phyloP scores from a whole-genome alignment of 2,888 invertebrate genomes.

The Nineta flava region DNA sequence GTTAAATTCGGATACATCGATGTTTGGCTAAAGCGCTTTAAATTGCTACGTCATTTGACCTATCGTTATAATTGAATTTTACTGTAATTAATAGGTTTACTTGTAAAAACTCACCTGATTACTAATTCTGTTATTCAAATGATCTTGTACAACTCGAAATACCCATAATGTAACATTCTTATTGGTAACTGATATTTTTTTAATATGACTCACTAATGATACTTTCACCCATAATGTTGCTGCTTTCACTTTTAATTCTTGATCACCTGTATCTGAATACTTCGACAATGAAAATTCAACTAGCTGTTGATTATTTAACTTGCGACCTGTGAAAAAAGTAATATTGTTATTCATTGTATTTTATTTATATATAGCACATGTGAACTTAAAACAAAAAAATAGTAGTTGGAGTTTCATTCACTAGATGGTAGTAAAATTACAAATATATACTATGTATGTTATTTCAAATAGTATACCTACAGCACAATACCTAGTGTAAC shows the following conservation, averaged over 20 bases:
- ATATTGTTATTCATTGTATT: background rate
- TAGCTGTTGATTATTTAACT: slow-evolving; percentile 69
- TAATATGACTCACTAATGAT: slow-evolving; percentile 23
- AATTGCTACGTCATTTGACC: no score
- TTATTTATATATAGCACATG: background rate
- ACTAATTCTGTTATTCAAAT: slow-evolving; percentile 37
- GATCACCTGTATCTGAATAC: slow-evolving; percentile 30
- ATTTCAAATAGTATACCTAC: no score
- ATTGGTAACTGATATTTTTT: slow-evolving; percentile 21
- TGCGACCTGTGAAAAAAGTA: slow-evolving; percentile 45
- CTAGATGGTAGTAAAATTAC: no score
- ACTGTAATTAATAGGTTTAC: no score
- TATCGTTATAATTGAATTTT: no score
- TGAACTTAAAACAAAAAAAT: no score
- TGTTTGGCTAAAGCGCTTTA: no score
- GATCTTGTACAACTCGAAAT: slow-evolving; percentile 35
- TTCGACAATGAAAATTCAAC: slow-evolving; percentile 64
- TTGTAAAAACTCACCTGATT: slow-evolving; percentile 32
- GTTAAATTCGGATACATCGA: no score
- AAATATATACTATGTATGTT: no score
- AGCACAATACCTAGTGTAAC: no score
- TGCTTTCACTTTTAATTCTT: slow-evolving; percentile 54
- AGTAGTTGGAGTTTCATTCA: no score
- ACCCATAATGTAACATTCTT: slow-evolving; percentile 51
- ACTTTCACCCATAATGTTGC: slow-evolving; percentile 67